Conservation (phyloP, 2,888 invertebrate genomes). For the Autographa gamma region DNA sequence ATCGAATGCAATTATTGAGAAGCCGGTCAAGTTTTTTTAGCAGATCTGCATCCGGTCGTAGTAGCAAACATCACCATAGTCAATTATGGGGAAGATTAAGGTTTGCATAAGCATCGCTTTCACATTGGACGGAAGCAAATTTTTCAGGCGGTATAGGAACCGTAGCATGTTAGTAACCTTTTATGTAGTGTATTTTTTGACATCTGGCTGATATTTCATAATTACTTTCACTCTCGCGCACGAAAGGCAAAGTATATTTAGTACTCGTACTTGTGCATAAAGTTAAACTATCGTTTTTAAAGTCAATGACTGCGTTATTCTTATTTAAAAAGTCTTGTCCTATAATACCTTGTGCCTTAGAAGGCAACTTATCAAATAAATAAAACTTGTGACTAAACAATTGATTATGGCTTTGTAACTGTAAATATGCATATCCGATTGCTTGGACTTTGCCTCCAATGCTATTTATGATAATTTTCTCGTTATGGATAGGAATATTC, state of each 20-base stretch:
- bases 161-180: too few relatives aligned
- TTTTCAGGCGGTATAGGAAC: too few relatives aligned
- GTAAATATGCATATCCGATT: slow-evolving; percentile 14
- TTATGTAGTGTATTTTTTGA: slow-evolving; percentile 2
- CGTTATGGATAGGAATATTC: background rate
- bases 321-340: slow-evolving; percentile 12
- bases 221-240: background rate
- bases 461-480: slow-evolving; percentile 8
- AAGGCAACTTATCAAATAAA: slow-evolving; percentile 11
- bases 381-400: slow-evolving; percentile 10
- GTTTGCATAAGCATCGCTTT: too few relatives aligned
- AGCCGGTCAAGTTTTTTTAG: too few relatives aligned
- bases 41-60: too few relatives aligned
- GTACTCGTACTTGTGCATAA: too few relatives aligned
- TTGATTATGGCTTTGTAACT: background rate
- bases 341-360: slow-evolving; percentile 12
- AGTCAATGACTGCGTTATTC: slow-evolving; percentile 5
- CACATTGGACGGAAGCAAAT: too few relatives aligned
- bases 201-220: slow-evolving; percentile 8
- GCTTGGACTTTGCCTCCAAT: slow-evolving; percentile 16
- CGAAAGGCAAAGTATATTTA: slow-evolving; percentile 2
- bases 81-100: too few relatives aligned
- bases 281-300: background rate
- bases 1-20: too few relatives aligned
- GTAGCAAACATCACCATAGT: too few relatives aligned